Evolutionary conservation across 2,888 invertebrate genomes (phyloP), one percentile per base, ranked within the genome.

Genomic region (Plebejus anna): DNA sequence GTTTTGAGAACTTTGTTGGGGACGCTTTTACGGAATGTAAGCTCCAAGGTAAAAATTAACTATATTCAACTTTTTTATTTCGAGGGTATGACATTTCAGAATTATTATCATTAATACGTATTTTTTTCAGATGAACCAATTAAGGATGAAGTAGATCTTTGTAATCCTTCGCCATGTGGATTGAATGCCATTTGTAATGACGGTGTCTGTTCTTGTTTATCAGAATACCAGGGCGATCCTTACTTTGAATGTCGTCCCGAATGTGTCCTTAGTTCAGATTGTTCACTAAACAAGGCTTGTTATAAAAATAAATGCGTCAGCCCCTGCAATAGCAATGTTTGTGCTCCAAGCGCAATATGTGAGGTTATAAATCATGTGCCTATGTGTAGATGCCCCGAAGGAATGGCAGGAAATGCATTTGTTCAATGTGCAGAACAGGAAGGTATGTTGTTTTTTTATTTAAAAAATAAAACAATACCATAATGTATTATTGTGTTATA

Each of bases 331-430:
- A 87, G 87, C 71, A 95, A 95, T 76, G 95, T 96, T 6, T 97
- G 97, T 86, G 97, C 96, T 11, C 86, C 90, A 77, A 96, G 95
- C 83, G 97, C 97, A 42, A 92, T 95, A 77, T 97, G 97, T 84
- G 96, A 96, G 84, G 96, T 96, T 9, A 95, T 95, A 75, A 96
- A 96, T 81, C 96, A 97, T 83, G 95, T 96, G 78, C 95, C 96
- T n/a, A 95, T 96, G 90, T 96, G 96, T 81, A 95, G 95, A 82
- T 96, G 96, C 82, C 95, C 96, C 11, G 94, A 95, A 78, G 94
- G 95, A 75, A 95, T 95, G 92, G 93, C 95, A 36, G 96, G 96
- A 81, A 96, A 96, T 88, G 95, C 96, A 75, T 96, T 96, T 84
- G 90, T 95, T 16, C 89, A 94, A 77, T 97, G 97, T 82, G 88